Evolutionary conservation across 2,797 vertebrate species (phyloP), one percentile per base, ranked within the genome.

Genomic region (Myoxocephalus aenaeus): DNA sequence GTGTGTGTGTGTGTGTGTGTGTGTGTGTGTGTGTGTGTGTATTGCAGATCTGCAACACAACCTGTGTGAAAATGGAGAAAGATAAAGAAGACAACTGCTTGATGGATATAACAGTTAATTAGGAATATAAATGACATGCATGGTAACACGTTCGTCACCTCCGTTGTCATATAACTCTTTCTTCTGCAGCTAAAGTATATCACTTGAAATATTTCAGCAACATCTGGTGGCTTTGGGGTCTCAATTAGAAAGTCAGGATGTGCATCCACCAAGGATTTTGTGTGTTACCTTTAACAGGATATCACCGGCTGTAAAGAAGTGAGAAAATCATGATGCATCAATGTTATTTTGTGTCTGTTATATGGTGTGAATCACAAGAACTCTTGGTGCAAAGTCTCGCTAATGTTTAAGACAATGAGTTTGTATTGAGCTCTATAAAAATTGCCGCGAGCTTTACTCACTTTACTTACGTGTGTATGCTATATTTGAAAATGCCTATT

Each of bases 11-110:
- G 25, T 27, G 25, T 27, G 42, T 44, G 42, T 44, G 44, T 61
- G 5, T 59, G 2, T 48, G 5, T 57, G 14, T 57, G 11, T 75
- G 17, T 79, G 27, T 36, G 12, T 27, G 25, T 27, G 25, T 27
- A n/a, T n/a, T n/a, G n/a, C 78, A 83, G 81, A 48, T 73, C 25
- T 68, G 15, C 46, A 64, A 61, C 48, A 32, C 40, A 54, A 14
- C 25, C 44, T 48, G 18, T 7, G 13, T 65, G 9, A 22, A 70
- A 46, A 74, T 17, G 59, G 38, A 73, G 7, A 57, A 79, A 58
- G 61, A 70, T n/a, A 17, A 80, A 58, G 38, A 74, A 9, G 65
- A 77, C 17, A 72, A 79, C 34, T 34, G 20, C 29, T 42, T 7
- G 27, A 46, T 36, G 25, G 27, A 59, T n/a, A 63, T 32, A 59